Evolutionary conservation across 2,113 vertebrate genomes (phyloP).

Genomic region (Burhinus bistriatus): DNA sequence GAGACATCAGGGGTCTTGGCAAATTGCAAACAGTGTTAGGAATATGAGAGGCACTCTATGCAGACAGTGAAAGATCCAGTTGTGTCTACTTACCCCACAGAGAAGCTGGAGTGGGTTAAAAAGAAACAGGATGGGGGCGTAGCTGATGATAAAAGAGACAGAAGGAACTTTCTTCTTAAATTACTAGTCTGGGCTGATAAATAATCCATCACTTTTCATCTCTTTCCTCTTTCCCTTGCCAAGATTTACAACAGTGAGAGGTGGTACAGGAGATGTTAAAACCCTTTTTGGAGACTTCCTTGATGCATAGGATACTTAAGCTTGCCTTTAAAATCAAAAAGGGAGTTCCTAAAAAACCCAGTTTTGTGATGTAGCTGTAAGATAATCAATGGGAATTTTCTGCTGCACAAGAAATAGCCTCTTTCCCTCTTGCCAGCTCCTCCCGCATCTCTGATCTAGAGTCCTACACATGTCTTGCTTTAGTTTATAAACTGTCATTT

Average conservation of each 20-base stretch:
- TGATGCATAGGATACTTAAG: not conserved
- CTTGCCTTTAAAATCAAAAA: not conserved
- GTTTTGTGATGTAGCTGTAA: not conserved
- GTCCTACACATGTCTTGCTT: not conserved
- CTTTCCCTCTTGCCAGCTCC: not conserved
- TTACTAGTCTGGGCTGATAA: not conserved
- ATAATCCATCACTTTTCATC: not conserved
- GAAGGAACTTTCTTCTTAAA: not conserved
- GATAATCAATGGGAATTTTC: not conserved
- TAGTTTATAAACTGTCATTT: not conserved
- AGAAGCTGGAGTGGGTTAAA: not conserved
- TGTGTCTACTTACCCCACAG: not conserved
- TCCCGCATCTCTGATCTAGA: not conserved
- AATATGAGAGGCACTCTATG: not conserved
- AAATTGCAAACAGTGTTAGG: not conserved
- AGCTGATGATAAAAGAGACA: not conserved
- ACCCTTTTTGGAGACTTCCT: not conserved
- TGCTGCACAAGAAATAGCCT: not conserved
- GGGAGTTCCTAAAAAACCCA: not conserved
- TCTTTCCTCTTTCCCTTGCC: not conserved
- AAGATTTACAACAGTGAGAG: not conserved
- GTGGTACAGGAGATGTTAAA: not conserved
- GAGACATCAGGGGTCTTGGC: accelerated
- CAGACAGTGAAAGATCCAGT: not conserved
- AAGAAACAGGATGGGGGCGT: not conserved